These are phyloP conservation scores for Eupristina koningsbergeri DNA, from an alignment of 1,140 invertebrate species.

Conservation along the genomic window DNA sequence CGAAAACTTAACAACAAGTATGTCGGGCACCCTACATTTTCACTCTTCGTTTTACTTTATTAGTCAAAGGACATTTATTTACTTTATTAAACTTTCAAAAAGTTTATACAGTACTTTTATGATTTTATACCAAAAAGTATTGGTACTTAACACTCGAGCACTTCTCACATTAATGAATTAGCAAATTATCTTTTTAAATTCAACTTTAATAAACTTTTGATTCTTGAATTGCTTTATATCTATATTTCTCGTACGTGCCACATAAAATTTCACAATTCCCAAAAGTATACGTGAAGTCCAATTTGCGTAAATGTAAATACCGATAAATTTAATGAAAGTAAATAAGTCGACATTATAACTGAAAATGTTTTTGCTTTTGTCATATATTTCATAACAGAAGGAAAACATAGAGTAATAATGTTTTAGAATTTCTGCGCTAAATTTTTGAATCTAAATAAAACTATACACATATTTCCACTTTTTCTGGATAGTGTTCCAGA, in stretches of 20 bases:
- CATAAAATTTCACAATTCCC: neutral
- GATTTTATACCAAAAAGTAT: neutral
- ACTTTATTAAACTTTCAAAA: conserved; percentile 2
- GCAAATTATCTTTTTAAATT: conserved; percentile 23
- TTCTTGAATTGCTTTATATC: neutral
- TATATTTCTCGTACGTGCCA: neutral
- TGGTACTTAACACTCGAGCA: neutral
- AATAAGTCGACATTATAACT: neutral
- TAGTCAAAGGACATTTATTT: conserved; percentile 8
- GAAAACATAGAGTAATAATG: neutral
- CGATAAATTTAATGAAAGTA: conserved; percentile 18
- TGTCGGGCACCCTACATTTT: neutral
- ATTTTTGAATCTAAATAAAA: neutral
- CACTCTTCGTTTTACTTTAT: neutral
- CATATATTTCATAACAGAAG: neutral
- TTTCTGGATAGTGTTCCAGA: neutral
- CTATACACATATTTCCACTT: neutral
- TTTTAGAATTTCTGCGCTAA: neutral
- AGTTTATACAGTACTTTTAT: neutral
- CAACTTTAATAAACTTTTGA: neutral
- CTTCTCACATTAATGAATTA: conserved; percentile 13
- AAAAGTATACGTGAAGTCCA: neutral
- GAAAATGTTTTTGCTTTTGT: neutral
- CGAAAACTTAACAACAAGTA: neutral
- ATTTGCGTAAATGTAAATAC: neutral